phyloP scores from a whole-genome alignment of 2,888 invertebrate species.

The Agrochola lota region DNA sequence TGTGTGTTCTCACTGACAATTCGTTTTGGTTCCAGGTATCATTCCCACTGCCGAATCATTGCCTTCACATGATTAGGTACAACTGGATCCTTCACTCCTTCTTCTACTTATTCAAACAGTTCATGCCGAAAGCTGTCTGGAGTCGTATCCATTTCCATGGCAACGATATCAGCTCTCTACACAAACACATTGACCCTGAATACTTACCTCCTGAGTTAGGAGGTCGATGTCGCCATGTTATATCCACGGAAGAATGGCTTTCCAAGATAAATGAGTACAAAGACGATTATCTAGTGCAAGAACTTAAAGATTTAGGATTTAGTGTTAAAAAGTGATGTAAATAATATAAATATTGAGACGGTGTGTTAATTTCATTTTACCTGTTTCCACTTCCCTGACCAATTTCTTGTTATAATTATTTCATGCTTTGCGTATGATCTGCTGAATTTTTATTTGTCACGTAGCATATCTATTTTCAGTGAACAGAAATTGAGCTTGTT shows the following conservation, averaged over 20 bases:
- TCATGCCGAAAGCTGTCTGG: constrained; percentile 92
- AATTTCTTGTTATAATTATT: background rate
- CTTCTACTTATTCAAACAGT: constrained; percentile 94
- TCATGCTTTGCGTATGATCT: background rate
- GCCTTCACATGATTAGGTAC: constrained; percentile 94
- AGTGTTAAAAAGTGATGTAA: constrained; percentile 70
- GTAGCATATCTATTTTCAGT: background rate
- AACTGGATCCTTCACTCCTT: constrained; percentile 94
- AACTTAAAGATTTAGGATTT: constrained; percentile 91
- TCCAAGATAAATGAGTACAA: constrained; percentile 88
- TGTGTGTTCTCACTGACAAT: background rate
- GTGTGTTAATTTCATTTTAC: background rate
- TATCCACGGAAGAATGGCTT: constrained; percentile 92
- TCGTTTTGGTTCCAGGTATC: constrained; percentile 88
- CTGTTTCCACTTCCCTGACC: background rate
- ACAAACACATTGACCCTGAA: constrained; percentile 80
- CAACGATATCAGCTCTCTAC: constrained; percentile 81
- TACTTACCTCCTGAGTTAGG: constrained; percentile 84
- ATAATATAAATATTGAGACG: constrained; percentile 8
- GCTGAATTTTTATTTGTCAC: background rate
- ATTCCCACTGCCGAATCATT: constrained; percentile 93
- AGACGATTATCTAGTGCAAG: constrained; percentile 90
- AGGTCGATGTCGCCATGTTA: constrained; percentile 89
- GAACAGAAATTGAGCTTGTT: background rate
- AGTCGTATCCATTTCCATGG: constrained; percentile 87